These are phyloP conservation scores for Rhinichthys osculus DNA, from an alignment of 2,797 vertebrate genomes.

Conservation along the genomic window DNA sequence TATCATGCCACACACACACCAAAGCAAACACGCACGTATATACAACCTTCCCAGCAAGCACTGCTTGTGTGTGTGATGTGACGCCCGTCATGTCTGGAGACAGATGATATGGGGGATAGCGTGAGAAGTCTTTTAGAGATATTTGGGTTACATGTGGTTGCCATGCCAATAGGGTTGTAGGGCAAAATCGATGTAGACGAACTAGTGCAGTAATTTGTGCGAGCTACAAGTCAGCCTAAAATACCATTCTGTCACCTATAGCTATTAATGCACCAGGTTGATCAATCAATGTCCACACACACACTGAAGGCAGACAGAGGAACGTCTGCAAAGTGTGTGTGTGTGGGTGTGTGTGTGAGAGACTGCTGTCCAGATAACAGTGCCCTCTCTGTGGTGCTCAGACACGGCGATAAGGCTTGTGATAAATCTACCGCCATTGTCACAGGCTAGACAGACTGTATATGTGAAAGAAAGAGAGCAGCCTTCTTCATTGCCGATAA, in stretches of 20 bases:
- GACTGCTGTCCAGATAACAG: slow-evolving; percentile 37
- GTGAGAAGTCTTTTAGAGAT: slow-evolving; percentile 31
- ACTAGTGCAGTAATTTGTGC: neutral
- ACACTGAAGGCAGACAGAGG: slow-evolving; percentile 5
- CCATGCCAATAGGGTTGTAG: neutral
- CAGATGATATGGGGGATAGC: slow-evolving; percentile 14
- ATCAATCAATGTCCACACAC: slow-evolving; percentile 33
- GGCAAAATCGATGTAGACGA: neutral
- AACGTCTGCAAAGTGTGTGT: neutral
- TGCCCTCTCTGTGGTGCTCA: slow-evolving; percentile 24
- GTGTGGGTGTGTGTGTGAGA: neutral
- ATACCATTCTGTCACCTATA: neutral
- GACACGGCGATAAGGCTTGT: slow-evolving; percentile 38
- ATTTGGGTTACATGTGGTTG: slow-evolving; percentile 10
- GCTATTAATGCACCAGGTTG: slow-evolving; percentile 10
- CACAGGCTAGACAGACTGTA: slow-evolving; percentile 17
- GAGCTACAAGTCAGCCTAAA: neutral
- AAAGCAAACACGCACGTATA: slow-evolving; percentile 18
- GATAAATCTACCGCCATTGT: slow-evolving; percentile 44
- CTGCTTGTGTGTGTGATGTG: neutral
- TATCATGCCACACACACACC: slow-evolving; percentile 7
- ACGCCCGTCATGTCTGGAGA: slow-evolving; percentile 11
- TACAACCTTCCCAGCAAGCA: neutral
- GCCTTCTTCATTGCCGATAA: slow-evolving; percentile 36
- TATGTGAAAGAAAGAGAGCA: slow-evolving; percentile 31